Percentiles rank a stretch among this genome's conserved stretches.
Conservation (phyloP, 2,888 invertebrate genomes). For the Asteroscopus sphinx region DNA sequence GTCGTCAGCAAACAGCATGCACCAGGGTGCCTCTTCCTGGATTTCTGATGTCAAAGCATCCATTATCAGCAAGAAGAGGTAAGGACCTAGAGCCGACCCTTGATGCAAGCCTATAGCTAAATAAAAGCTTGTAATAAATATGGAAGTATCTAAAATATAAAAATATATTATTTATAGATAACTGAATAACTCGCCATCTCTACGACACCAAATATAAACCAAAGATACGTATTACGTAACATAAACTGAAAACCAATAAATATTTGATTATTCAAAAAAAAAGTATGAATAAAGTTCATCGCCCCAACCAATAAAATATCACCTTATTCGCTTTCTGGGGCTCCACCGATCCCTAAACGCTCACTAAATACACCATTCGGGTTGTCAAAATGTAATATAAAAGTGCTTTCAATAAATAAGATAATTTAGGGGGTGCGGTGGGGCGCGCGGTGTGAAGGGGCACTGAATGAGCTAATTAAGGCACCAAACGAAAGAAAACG, state of each 20-base stretch:
- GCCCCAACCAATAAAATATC: constrained; percentile 62
- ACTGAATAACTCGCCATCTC: not conserved
- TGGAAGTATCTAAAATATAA: no score
- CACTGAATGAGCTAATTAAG: constrained; percentile 89
- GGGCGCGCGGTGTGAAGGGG: constrained; percentile 62
- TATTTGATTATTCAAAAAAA: constrained; percentile 56
- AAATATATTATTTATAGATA: not conserved
- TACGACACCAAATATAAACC: constrained; percentile 34
- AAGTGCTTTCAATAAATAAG: constrained; percentile 88
- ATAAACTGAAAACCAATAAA: constrained; percentile 53
- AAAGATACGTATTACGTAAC: constrained; percentile 39
- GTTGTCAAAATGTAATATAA: constrained; percentile 83
- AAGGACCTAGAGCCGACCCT: no score
- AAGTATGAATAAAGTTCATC: constrained; percentile 54
- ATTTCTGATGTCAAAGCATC: no score
- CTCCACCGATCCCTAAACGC: constrained; percentile 67
- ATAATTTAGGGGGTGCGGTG: constrained; percentile 76
- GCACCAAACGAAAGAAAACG: constrained; percentile 87
- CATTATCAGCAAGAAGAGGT: no score
- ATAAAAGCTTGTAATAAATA: no score
- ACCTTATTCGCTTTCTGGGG: constrained; percentile 53
- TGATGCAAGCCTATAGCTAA: no score
- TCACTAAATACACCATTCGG: constrained; percentile 79
- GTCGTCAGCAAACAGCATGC: no score
- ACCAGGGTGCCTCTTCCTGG: no score